Percentiles rank a stretch among this genome's conserved stretches.
phyloP scores from a whole-genome alignment of 2,888 invertebrate genomes.

The Margaritifera margaritifera region DNA sequence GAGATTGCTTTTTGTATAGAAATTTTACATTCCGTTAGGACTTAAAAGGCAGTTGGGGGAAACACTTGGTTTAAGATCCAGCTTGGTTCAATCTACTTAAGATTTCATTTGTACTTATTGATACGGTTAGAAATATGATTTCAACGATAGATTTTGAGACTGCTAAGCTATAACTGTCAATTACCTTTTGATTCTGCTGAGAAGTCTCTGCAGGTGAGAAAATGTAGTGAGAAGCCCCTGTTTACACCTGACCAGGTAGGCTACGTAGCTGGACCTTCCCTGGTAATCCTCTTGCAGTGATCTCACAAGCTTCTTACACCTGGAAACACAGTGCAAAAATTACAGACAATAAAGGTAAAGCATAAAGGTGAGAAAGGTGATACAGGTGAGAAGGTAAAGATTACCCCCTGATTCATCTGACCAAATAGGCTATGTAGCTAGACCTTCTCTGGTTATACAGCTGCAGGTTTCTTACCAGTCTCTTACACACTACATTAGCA shows the following conservation, averaged over 20 bases:
- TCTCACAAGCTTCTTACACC: slow-evolving; percentile 83
- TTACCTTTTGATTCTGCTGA: slow-evolving; percentile 70
- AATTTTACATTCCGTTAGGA: no score
- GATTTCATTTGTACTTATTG: no score
- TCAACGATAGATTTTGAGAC: no score
- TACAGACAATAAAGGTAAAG: background rate
- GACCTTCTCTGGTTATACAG: no score
- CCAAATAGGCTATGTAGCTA: no score
- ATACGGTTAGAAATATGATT: no score
- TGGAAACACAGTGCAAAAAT: slow-evolving; percentile 64
- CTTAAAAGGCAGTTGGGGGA: no score
- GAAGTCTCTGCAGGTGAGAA: slow-evolving; percentile 80
- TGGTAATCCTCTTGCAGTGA: slow-evolving; percentile 85
- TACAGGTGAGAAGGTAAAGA: background rate
- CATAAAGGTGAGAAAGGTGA: background rate
- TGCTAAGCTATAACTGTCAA: background rate
- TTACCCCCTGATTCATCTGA: background rate
- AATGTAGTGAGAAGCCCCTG: slow-evolving; percentile 85
- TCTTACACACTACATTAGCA: no score
- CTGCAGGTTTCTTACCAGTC: no score
- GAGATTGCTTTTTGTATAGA: no score
- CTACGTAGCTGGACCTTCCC: slow-evolving; percentile 84
- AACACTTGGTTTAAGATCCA: no score
- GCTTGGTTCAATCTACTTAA: no score
- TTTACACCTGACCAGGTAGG: slow-evolving; percentile 86